Percentiles rank a stretch among this genome's conserved stretches.
Evolutionary conservation across 2,113 vertebrate species (phyloP).

Genomic region (Bubo blakistoni): DNA sequence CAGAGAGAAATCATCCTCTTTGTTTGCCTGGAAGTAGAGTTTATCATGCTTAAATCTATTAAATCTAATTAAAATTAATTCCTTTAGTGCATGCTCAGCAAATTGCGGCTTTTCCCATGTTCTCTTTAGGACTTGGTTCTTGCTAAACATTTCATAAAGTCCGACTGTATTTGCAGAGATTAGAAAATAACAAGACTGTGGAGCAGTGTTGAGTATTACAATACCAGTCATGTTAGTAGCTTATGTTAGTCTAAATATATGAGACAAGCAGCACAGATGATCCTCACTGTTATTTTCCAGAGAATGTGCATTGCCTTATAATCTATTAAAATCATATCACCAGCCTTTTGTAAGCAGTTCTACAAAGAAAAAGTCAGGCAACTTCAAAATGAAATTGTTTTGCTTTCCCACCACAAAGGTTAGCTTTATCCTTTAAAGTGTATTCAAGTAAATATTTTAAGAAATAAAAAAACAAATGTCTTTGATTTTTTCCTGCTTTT

Average conservation of each 20-base stretch:
- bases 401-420: not conserved
- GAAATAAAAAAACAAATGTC: fast-evolving
- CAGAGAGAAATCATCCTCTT: not conserved
- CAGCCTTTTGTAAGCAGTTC: not conserved
- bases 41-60: not conserved
- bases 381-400: not conserved
- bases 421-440: not conserved
- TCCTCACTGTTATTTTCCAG: not conserved
- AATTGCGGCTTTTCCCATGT: not conserved
- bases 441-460: not conserved
- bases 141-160: not conserved
- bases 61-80: not conserved
- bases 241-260: not conserved
- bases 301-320: not conserved
- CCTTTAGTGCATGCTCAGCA: not conserved
- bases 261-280: not conserved
- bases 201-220: not conserved
- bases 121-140: not conserved
- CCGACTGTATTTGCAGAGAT: not conserved
- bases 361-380: not conserved
- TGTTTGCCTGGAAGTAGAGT: not conserved
- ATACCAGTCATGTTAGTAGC: not conserved
- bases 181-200: not conserved
- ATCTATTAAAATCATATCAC: not conserved
- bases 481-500: fast-evolving